phyloP scores from a whole-genome alignment of 2,797 vertebrate genomes.

The Gallirallus australis region DNA sequence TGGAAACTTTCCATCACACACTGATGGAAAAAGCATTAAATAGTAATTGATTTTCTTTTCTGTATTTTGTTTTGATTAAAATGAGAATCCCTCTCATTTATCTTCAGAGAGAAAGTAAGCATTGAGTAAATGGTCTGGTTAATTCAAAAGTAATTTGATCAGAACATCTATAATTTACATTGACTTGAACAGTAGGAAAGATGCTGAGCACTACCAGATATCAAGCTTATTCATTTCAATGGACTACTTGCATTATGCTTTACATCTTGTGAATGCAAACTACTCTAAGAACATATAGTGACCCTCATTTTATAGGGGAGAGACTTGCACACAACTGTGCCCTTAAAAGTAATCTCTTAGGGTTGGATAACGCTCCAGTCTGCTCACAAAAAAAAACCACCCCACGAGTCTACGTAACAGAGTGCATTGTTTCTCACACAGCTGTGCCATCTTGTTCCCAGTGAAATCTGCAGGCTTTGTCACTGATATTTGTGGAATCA shows the following conservation, averaged over 20 bases:
- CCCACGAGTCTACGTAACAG: neutral
- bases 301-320: neutral
- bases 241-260: neutral
- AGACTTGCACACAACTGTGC: neutral
- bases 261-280: neutral
- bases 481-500: neutral
- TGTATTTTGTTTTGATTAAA: conserved; percentile 57
- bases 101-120: conserved; percentile 40
- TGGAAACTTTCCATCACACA: conserved; percentile 21
- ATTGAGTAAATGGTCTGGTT: conserved; percentile 47
- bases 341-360: neutral
- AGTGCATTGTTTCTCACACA: neutral
- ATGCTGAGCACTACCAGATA: conserved; percentile 17
- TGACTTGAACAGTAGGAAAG: conserved; percentile 23
- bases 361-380: neutral
- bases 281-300: accelerated
- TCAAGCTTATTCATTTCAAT: neutral
- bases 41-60: conserved; percentile 53
- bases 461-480: neutral
- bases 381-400: neutral
- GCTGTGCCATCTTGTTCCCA: neutral
- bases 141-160: conserved; percentile 62
- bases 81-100: conserved; percentile 41
- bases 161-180: conserved; percentile 49
- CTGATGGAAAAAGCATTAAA: conserved; percentile 52